Conservation (phyloP, 2,888 invertebrate species). For the Tethea ocularis region DNA sequence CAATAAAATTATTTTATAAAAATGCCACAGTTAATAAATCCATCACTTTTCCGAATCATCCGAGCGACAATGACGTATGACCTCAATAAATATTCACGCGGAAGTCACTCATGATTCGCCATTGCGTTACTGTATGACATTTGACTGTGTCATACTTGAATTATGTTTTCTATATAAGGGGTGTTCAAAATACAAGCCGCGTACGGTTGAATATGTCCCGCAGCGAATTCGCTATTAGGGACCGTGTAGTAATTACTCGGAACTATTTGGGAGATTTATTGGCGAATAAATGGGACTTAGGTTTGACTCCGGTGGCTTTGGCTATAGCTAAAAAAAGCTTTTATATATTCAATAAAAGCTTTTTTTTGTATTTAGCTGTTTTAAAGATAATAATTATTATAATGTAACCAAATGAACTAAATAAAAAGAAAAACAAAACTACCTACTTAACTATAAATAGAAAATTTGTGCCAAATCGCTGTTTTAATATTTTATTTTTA, state of each 20-base stretch:
- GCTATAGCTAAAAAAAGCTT: too few relatives aligned
- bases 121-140: background rate
- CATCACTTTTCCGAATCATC: background rate
- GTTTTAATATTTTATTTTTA: too few relatives aligned
- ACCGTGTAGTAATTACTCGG: slow-evolving; percentile 31
- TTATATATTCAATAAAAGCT: too few relatives aligned
- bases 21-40: background rate
- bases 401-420: too few relatives aligned
- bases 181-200: background rate
- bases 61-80: background rate
- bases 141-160: background rate
- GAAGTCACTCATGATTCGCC: background rate
- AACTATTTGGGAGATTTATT: slow-evolving; percentile 28
- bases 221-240: background rate
- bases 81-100: background rate
- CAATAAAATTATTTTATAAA: background rate
- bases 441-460: too few relatives aligned
- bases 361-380: too few relatives aligned
- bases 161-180: background rate
- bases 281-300: slow-evolving; percentile 14
- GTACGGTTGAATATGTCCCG: background rate
- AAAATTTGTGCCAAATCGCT: too few relatives aligned
- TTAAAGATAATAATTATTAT: too few relatives aligned
- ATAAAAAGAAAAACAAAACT: too few relatives aligned
- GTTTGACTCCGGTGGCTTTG: background rate